Evolutionary conservation across 1,140 invertebrate species (phyloP).

Genomic region (Drosophila punjabiensis): DNA sequence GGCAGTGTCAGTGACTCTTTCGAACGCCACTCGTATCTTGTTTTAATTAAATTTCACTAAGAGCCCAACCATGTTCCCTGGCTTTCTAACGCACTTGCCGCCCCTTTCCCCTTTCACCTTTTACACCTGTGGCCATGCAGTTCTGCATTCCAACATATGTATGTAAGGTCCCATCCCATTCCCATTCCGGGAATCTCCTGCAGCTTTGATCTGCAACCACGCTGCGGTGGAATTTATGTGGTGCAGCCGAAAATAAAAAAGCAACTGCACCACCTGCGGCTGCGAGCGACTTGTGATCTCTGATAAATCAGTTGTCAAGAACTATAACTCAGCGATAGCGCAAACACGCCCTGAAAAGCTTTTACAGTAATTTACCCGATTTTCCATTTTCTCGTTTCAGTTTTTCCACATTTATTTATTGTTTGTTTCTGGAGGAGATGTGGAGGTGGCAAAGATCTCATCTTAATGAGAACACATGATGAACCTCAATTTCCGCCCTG

Average conservation of each 20-base stretch:
- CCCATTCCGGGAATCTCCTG: constrained; percentile 11
- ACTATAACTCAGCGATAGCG: constrained; percentile 57
- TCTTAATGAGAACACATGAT: constrained; percentile 41
- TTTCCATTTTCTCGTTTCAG: constrained; percentile 27
- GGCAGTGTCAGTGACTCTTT: constrained; percentile 52
- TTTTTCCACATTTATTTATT: constrained; percentile 64
- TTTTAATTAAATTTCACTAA: constrained; percentile 70
- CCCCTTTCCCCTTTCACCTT: background rate
- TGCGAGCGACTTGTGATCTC: constrained; percentile 35
- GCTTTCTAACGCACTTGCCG: constrained; percentile 52
- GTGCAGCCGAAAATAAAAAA: constrained; percentile 58
- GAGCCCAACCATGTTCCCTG: constrained; percentile 46
- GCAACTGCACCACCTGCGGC: constrained; percentile 55
- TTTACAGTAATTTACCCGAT: constrained; percentile 30
- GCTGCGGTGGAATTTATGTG: constrained; percentile 68
- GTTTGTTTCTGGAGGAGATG: constrained; percentile 50
- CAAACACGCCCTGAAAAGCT: constrained; percentile 59
- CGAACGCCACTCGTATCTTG: constrained; percentile 13
- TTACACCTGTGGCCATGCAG: constrained; percentile 59
- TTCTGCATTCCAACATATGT: constrained; percentile 33
- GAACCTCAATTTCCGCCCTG: constrained; percentile 29
- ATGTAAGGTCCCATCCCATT: constrained; percentile 11
- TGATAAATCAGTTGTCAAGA: constrained; percentile 70
- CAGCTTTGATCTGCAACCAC: constrained; percentile 71
- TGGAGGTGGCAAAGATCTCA: constrained; percentile 47